Conservation (phyloP, 2,888 invertebrate genomes). For the Enoplolaimus lenunculus region DNA sequence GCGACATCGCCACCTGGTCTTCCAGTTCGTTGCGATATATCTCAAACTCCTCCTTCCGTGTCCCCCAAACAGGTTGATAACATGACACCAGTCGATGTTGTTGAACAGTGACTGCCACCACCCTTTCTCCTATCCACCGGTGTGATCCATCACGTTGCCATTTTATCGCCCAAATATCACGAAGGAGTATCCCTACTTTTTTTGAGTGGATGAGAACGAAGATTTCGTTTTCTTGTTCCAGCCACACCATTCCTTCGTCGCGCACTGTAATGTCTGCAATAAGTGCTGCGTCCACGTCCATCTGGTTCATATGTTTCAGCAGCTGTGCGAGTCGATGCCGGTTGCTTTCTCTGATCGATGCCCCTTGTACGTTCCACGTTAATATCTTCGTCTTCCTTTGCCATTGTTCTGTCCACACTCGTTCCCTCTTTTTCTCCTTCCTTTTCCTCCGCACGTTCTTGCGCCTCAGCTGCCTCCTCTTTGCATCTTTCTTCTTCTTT, state of each 20-base stretch:
- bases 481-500: not conserved
- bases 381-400: not conserved
- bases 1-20: not conserved
- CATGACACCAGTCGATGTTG: not conserved
- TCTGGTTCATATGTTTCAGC: not conserved
- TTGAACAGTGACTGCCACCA: not conserved
- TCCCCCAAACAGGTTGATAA: not conserved
- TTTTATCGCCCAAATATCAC: not conserved
- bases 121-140: conserved; percentile 1
- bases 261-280: not conserved
- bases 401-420: not conserved
- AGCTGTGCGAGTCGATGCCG: not conserved
- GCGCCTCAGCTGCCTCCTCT: not conserved
- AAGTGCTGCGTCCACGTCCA: not conserved
- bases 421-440: not conserved
- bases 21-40: not conserved
- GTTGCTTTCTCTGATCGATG: conserved; percentile 2
- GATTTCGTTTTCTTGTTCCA: conserved; percentile 1
- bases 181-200: not conserved
- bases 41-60: not conserved
- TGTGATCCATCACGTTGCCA: not conserved
- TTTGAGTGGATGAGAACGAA: not conserved
- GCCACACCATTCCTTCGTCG: not conserved
- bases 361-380: conserved; percentile 5
- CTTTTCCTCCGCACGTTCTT: not conserved